Evolutionary conservation across 2,113 vertebrate genomes (phyloP), one percentile per base, ranked within the genome.

Genomic region (Coptodon bakossiorum): DNA sequence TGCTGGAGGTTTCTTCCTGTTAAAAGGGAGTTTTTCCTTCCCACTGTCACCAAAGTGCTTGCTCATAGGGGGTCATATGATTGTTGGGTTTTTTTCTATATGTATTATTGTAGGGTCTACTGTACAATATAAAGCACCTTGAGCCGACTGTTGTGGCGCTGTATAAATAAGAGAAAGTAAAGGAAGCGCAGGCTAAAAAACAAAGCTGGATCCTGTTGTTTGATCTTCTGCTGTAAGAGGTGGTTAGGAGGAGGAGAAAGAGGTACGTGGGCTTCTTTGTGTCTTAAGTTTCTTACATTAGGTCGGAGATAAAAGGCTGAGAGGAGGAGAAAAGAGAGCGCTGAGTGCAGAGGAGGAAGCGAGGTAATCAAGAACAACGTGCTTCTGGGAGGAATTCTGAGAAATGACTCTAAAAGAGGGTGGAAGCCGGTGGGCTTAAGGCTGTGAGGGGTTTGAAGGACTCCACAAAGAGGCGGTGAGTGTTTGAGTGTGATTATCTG

Each of bases 61-160:
- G 16, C 17, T 63, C 2, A 36, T 10, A 34, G 29, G 16, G 1
- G 57, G 1, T 10, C 57, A 19, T 7, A 0, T 63, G 9, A 63
- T 11, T n/a, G 31, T 1, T 7, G 9, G 59, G 14, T 4, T 63
- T 0, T 0, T 63, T 17, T 63, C 29, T 19, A 3, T 63, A 3
- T 19, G 0, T 1, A 3, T 36, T 11, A 34, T 0, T 63, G 16
- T 4, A 11, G 0, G 5, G 0, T 19, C 16, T 34, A 6, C 57
- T 10, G 16, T 0, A 31, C 14, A 61, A 61, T 34, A 19, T 34
- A 3, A 63, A 63, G 31, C 9, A 0, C 31, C 31, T 34, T 19
- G 59, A 63, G 31, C 1, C 2, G 1, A 0, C 59, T 63, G 29
- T 63, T 63, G 59, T 63, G 59, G 29, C 0, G 29, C 16, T 19